phyloP scores from a whole-genome alignment of 2,797 vertebrate genomes.

The Carapus acus region DNA sequence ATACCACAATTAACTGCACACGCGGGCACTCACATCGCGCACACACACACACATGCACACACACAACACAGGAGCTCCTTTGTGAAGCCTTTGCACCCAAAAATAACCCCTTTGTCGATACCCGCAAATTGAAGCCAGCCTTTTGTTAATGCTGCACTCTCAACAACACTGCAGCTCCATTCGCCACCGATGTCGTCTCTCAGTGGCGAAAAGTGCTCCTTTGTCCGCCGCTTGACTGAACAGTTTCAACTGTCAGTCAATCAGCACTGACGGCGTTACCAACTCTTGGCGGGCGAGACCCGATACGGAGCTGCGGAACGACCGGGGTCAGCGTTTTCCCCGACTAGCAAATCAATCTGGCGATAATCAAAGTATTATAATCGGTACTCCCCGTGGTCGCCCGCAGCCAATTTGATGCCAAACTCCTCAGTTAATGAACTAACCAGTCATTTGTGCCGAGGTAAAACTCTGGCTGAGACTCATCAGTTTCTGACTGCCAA shows the following conservation, averaged over 20 bases:
- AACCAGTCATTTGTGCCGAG: not conserved
- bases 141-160: slow-evolving; percentile 20
- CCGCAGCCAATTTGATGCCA: too few species aligned
- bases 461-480: slow-evolving; percentile 1
- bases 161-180: slow-evolving; percentile 13
- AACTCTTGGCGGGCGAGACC: slow-evolving; percentile 1
- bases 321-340: not conserved
- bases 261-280: slow-evolving; percentile 6
- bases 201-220: slow-evolving; percentile 16
- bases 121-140: slow-evolving; percentile 16
- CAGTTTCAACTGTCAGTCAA: not conserved
- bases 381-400: too few species aligned
- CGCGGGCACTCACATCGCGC: too few species aligned
- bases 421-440: not conserved
- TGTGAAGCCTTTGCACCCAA: slow-evolving; percentile 13
- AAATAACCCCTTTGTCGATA: slow-evolving; percentile 20
- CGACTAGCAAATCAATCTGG: not conserved
- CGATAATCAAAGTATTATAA: too few species aligned
- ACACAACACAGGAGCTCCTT: slow-evolving; percentile 5
- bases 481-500: slow-evolving; percentile 3
- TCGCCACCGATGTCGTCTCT: slow-evolving; percentile 35
- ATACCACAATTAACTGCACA: slow-evolving; percentile 19
- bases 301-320: not conserved
- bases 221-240: slow-evolving; percentile 21
- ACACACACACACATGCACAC: not conserved